These are phyloP conservation scores for Apus apus DNA, from an alignment of 2,113 vertebrate genomes.

Conservation along the genomic window DNA sequence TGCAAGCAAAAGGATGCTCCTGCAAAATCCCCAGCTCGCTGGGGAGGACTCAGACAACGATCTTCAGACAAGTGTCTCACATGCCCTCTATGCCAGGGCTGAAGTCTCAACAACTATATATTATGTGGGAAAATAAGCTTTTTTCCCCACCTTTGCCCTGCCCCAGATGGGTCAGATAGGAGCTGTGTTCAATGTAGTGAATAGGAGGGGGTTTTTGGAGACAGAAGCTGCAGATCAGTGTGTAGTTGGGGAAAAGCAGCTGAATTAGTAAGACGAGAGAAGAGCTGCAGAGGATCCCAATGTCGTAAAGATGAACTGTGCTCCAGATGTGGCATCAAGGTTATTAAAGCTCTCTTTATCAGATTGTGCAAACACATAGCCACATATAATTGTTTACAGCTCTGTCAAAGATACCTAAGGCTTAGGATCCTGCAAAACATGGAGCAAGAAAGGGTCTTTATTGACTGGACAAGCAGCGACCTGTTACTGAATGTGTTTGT, in stretches of 20 bases:
- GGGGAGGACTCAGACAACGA: not conserved
- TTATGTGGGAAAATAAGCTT: not conserved
- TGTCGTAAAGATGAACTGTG: not conserved
- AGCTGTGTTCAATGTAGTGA: not conserved
- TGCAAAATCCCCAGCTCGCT: not conserved
- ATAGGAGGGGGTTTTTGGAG: not conserved
- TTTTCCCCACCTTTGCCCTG: not conserved
- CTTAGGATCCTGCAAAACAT: not conserved
- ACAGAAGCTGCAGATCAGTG: not conserved
- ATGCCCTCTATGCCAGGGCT: not conserved
- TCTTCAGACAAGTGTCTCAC: not conserved
- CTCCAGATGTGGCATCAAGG: not conserved
- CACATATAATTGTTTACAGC: slow-evolving; percentile 29
- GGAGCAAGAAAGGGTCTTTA: slow-evolving; percentile 50
- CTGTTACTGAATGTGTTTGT: slow-evolving; percentile 44
- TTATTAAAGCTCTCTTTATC: slow-evolving; percentile 37
- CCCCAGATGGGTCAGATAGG: not conserved
- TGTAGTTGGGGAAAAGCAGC: not conserved
- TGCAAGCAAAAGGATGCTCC: not conserved
- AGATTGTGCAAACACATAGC: not conserved
- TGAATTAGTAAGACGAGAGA: not conserved
- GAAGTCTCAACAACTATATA: not conserved
- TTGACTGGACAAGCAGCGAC: slow-evolving; percentile 13
- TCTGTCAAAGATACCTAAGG: slow-evolving; percentile 33
- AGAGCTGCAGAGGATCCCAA: not conserved